phyloP scores from a whole-genome alignment of 2,797 vertebrate species.

The Rhabdomys pumilio region DNA sequence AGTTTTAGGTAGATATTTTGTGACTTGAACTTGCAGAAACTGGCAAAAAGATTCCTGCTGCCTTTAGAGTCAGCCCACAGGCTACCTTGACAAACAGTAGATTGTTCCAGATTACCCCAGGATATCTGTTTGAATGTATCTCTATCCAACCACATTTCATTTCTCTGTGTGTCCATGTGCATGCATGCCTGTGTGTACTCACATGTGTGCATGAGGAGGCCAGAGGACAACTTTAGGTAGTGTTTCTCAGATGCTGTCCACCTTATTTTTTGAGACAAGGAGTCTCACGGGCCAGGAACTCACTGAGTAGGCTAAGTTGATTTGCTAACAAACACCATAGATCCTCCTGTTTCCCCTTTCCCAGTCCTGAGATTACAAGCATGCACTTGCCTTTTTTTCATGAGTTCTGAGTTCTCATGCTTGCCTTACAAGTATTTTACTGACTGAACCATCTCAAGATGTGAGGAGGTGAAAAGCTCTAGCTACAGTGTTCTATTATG shows the following conservation, averaged over 20 bases:
- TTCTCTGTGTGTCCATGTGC: background rate
- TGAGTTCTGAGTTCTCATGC: background rate
- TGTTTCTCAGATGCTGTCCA: background rate
- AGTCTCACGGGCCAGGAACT: background rate
- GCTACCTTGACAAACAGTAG: constrained; percentile 52
- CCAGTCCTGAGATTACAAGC: background rate
- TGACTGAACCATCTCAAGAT: background rate
- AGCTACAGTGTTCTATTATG: background rate
- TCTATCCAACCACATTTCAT: background rate
- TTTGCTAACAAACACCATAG: background rate
- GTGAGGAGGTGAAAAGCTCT: background rate
- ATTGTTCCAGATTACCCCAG: constrained; percentile 59
- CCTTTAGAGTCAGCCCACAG: background rate
- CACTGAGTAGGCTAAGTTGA: background rate
- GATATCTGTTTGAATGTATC: background rate
- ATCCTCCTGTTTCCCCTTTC: background rate
- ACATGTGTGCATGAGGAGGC: background rate
- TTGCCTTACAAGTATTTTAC: background rate
- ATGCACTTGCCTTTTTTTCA: background rate
- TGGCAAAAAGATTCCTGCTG: constrained; percentile 11
- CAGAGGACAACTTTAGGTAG: background rate
- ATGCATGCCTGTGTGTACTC: background rate
- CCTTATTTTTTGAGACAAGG: background rate
- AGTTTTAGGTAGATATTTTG: constrained; percentile 19
- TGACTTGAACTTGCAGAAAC: background rate